Percentiles rank a stretch among this genome's conserved stretches.
Conservation (phyloP, 2,113 vertebrate genomes). For the Tricholaema leucomelas region DNA sequence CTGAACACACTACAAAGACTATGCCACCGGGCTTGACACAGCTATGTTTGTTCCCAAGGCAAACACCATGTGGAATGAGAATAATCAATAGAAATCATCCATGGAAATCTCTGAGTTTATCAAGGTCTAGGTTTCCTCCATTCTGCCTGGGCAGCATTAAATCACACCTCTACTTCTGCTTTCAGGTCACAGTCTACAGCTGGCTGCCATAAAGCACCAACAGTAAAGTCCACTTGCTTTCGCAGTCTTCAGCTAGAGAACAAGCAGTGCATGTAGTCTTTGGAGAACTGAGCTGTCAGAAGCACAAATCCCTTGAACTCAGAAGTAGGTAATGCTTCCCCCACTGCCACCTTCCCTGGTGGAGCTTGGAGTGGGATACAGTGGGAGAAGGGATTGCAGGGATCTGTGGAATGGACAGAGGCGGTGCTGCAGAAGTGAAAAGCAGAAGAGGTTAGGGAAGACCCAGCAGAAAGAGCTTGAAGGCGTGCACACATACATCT, state of each 20-base stretch:
- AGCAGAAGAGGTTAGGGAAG: neutral
- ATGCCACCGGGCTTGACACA: neutral
- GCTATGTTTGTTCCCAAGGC: fast-evolving
- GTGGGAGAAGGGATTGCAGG: fast-evolving
- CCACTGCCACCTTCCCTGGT: too few species aligned
- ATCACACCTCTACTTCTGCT: neutral
- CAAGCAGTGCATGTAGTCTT: fast-evolving
- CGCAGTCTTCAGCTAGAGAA: neutral
- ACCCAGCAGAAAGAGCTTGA: neutral
- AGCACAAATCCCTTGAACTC: neutral
- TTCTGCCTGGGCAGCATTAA: neutral
- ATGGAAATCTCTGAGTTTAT: neutral
- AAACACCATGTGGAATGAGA: fast-evolving
- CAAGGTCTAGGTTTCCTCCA: neutral
- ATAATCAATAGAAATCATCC: neutral
- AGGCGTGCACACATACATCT: too few species aligned
- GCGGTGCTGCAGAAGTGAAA: too few species aligned
- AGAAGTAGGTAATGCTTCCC: fast-evolving
- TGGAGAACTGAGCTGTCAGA: neutral
- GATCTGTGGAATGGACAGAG: neutral
- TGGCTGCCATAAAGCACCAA: neutral
- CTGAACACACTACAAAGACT: neutral
- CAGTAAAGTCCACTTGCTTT: neutral
- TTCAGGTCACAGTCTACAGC: neutral
- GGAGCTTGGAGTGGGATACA: neutral